Percentiles rank a stretch among this genome's conserved stretches.
Evolutionary conservation across 2,797 vertebrate species (phyloP).

Genomic region (Tamandua tetradactyla): DNA sequence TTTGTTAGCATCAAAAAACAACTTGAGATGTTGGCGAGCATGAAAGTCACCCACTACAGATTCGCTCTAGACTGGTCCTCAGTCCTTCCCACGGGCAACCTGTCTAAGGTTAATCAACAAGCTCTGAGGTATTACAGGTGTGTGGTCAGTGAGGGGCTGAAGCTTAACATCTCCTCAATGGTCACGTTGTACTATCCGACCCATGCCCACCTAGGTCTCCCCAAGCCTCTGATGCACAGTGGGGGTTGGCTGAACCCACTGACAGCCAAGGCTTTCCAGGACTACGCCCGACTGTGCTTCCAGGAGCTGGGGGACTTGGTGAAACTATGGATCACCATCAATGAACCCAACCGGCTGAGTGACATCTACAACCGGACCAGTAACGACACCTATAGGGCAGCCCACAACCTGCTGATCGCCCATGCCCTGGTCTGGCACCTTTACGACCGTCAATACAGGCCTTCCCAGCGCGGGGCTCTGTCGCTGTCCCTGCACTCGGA

Average conservation of each 20-base stretch:
- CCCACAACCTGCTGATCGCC: slow-evolving; percentile 92
- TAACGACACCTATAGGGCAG: slow-evolving; percentile 87
- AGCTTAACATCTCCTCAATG: slow-evolving; percentile 86
- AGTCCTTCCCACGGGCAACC: slow-evolving; percentile 91
- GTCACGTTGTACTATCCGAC: slow-evolving; percentile 94
- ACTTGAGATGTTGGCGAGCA: slow-evolving; percentile 88
- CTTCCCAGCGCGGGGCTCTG: slow-evolving; percentile 86
- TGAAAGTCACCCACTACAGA: slow-evolving; percentile 92
- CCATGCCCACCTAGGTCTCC: slow-evolving; percentile 88
- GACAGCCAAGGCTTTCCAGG: slow-evolving; percentile 89
- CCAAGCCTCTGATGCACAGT: slow-evolving; percentile 84
- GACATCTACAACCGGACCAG: slow-evolving; percentile 86
- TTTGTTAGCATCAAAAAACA: slow-evolving; percentile 92
- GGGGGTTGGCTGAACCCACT: slow-evolving; percentile 93
- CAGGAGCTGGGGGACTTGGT: slow-evolving; percentile 91
- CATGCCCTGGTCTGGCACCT: slow-evolving; percentile 92
- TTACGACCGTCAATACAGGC: slow-evolving; percentile 86
- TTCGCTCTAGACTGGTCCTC: slow-evolving; percentile 96
- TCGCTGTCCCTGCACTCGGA: slow-evolving; percentile 95
- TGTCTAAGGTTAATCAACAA: slow-evolving; percentile 87
- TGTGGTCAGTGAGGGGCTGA: slow-evolving; percentile 90
- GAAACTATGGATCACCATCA: slow-evolving; percentile 95
- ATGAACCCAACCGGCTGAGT: slow-evolving; percentile 93
- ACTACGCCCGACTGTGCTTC: slow-evolving; percentile 93
- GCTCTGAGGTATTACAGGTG: slow-evolving; percentile 94